Evolutionary conservation across 1,140 invertebrate species (phyloP).

Genomic region (Pogonomyrmex barbatus): DNA sequence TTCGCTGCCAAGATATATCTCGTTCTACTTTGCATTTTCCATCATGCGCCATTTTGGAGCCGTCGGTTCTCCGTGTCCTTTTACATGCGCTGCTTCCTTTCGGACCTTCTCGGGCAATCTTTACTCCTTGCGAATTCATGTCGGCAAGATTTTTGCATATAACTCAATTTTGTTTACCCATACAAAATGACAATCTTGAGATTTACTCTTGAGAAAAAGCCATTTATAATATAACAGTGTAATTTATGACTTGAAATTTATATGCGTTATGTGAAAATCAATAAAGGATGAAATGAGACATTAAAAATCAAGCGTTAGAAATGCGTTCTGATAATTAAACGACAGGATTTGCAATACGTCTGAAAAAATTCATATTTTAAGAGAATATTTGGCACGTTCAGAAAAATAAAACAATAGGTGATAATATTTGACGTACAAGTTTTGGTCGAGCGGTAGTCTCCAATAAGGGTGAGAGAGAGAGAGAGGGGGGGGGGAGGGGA

Average conservation of each 20-base stretch:
- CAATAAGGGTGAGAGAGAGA: conserved; percentile 3
- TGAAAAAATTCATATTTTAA: not conserved
- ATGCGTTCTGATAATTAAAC: not conserved
- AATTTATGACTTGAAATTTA: not conserved
- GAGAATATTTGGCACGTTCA: conserved; percentile 31
- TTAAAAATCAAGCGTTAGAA: not conserved
- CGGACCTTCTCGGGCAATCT: conserved; percentile 39
- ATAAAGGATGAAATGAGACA: too few relatives aligned
- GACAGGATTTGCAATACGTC: not conserved
- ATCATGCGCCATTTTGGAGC: conserved; percentile 43
- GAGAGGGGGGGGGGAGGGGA: not conserved
- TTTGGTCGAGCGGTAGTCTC: not conserved
- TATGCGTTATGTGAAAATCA: not conserved
- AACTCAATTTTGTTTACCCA: conserved; percentile 46
- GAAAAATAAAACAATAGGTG: conserved; percentile 4
- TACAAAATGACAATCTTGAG: conserved; percentile 23
- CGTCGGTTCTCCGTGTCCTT: conserved; percentile 35
- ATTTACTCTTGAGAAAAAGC: not conserved
- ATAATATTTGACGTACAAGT: conserved; percentile 16
- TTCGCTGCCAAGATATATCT: conserved; percentile 51
- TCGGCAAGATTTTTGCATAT: conserved; percentile 37
- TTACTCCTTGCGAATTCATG: conserved; percentile 47
- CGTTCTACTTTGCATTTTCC: conserved; percentile 71
- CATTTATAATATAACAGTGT: not conserved
- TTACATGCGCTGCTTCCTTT: conserved; percentile 26